Percentiles rank a stretch among this genome's conserved stretches.
Evolutionary conservation across 2,888 invertebrate genomes (phyloP).

Genomic region (Antitype chi): DNA sequence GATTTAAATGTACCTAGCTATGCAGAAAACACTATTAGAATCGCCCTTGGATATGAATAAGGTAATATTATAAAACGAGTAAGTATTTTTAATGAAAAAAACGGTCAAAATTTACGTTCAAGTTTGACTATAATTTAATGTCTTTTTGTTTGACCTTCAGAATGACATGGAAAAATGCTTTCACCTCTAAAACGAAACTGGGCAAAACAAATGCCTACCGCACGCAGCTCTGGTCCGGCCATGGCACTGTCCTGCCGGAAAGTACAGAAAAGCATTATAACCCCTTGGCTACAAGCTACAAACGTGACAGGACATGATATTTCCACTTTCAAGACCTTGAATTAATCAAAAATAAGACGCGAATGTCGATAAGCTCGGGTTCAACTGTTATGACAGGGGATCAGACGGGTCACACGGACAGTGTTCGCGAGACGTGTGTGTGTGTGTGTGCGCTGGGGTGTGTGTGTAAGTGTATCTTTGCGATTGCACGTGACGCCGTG

Average conservation of each 20-base stretch:
- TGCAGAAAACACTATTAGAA: not conserved
- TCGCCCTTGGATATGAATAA: not conserved
- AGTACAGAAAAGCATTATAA: not conserved
- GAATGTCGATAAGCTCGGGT: constrained; percentile 43
- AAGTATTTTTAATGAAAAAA: not conserved
- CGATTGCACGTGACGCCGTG: constrained; percentile 86
- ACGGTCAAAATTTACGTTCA: not conserved
- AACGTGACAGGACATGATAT: not conserved
- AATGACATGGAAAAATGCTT: not conserved
- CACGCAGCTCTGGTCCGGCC: not conserved
- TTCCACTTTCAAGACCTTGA: constrained; percentile 26
- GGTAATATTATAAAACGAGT: not conserved
- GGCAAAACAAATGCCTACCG: not conserved
- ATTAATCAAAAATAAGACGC: constrained; percentile 41
- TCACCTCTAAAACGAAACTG: not conserved
- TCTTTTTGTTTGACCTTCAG: too few relatives aligned
- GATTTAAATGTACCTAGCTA: not conserved
- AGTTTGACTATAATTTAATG: too few relatives aligned
- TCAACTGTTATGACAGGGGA: constrained; percentile 61
- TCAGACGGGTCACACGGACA: constrained; percentile 75
- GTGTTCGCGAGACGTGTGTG: constrained; percentile 40
- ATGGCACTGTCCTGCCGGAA: not conserved
- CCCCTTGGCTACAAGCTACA: not conserved
- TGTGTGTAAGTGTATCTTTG: constrained; percentile 82
- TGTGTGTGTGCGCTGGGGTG: constrained; percentile 61